Evolutionary conservation across 2,888 invertebrate species (phyloP).

Genomic region (Leistus spinibarbis): DNA sequence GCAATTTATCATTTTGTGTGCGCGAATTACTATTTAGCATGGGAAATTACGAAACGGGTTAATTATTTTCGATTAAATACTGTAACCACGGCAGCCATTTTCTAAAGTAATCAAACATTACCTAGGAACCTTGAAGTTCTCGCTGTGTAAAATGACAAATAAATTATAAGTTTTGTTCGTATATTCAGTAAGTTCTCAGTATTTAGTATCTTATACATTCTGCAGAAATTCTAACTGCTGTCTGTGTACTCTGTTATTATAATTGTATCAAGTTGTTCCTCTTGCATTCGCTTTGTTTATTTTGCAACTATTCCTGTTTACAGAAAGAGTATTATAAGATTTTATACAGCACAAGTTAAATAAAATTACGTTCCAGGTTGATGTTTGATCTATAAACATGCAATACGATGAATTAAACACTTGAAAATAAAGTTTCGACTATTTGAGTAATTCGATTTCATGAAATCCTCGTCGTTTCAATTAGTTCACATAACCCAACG

Average conservation of each 20-base stretch:
- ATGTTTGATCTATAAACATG: too few relatives aligned
- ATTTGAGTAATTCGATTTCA: too few relatives aligned
- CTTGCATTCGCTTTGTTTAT: not conserved
- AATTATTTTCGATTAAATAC: slow-evolving; percentile 13
- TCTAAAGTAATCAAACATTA: not conserved
- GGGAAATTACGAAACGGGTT: slow-evolving; percentile 10
- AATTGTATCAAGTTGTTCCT: not conserved
- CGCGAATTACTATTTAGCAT: slow-evolving; percentile 19
- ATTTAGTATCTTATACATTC: not conserved
- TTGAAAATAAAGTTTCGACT: too few relatives aligned
- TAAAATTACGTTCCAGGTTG: too few relatives aligned
- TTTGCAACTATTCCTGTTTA: not conserved
- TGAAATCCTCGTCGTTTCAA: too few relatives aligned
- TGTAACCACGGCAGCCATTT: not conserved
- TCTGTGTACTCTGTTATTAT: not conserved
- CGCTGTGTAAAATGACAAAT: not conserved
- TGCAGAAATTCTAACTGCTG: not conserved
- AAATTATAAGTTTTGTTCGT: not conserved
- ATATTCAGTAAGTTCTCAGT: not conserved
- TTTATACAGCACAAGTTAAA: too few relatives aligned
- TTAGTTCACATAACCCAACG: too few relatives aligned
- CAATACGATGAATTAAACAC: too few relatives aligned
- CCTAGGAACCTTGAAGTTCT: not conserved
- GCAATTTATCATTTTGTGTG: slow-evolving; percentile 32
- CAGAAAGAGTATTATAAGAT: not conserved